A percentile compares a stretch with the other conserved stretches of the same genome.
These are phyloP conservation scores for Priocnemis perturbator DNA, from an alignment of 2,888 invertebrate species.

Conservation along the genomic window DNA sequence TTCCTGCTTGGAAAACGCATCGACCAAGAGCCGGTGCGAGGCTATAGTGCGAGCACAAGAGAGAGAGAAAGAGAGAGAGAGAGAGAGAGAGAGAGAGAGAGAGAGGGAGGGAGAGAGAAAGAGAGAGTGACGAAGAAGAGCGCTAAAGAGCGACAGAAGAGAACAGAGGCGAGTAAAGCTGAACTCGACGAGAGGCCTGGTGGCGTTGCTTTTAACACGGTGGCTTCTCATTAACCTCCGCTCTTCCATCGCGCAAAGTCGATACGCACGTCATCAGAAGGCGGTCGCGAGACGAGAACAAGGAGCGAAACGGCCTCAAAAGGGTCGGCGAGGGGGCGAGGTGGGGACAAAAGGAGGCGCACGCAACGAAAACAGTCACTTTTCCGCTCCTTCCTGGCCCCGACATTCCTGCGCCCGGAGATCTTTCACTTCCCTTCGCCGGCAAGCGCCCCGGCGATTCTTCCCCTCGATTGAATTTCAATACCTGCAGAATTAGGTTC, in stretches of 20 bases:
- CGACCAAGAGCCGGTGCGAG: slow-evolving; percentile 14
- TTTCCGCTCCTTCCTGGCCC: slow-evolving; percentile 6
- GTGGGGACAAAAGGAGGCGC: background rate
- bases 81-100: background rate
- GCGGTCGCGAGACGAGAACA: background rate
- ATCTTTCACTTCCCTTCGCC: slow-evolving; percentile 34
- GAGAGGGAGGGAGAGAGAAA: background rate
- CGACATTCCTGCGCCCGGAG: background rate
- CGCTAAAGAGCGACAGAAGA: background rate
- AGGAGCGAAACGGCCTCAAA: background rate
- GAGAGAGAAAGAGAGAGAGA: background rate
- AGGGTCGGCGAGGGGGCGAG: background rate
- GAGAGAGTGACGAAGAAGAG: background rate
- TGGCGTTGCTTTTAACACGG: background rate
- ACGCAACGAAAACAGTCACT: slow-evolving; percentile 12
- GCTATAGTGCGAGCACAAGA: background rate
- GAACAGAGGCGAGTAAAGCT: background rate
- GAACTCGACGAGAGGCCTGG: background rate
- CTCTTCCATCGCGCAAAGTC: slow-evolving; percentile 18
- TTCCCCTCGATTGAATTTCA: slow-evolving; percentile 57
- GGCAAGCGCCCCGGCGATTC: slow-evolving; percentile 37
- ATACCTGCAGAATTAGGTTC: slow-evolving; percentile 57
- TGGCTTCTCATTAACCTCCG: slow-evolving; percentile 16
- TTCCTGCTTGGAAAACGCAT: slow-evolving; percentile 16
- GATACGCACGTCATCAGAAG: slow-evolving; percentile 12